These are phyloP conservation scores for Catostylus mosaicus DNA, from an alignment of 30 jellyfish, hydroid and myxozoan genomes.

Conservation along the genomic window DNA sequence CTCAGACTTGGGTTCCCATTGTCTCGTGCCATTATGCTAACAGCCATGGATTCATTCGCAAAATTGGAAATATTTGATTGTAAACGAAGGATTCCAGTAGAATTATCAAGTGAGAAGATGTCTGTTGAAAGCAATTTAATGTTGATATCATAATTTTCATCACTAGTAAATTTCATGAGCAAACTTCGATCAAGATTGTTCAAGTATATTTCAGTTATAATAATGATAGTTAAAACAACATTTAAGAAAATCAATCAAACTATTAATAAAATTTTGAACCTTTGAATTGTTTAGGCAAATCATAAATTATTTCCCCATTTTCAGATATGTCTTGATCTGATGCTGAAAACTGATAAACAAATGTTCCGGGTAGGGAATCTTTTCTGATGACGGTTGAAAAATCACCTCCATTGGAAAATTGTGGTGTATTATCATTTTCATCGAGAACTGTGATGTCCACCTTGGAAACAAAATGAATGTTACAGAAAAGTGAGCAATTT, in stretches of 20 bases:
- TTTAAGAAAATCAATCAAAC: neutral
- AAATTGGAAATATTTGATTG: slow-evolving; percentile 8
- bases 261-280: neutral
- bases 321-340: slow-evolving; percentile 34
- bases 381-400: slow-evolving; percentile 56
- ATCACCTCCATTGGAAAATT: slow-evolving; percentile 34
- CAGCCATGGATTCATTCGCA: slow-evolving; percentile 20
- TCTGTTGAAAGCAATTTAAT: slow-evolving; percentile 12
- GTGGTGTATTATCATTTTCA: slow-evolving; percentile 34
- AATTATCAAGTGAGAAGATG: slow-evolving; percentile 27
- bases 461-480: neutral
- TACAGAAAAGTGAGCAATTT: too few species aligned
- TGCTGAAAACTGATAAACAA: slow-evolving; percentile 41
- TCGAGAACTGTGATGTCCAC: slow-evolving; percentile 8
- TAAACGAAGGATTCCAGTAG: slow-evolving; percentile 53
- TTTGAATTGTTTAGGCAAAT: neutral
- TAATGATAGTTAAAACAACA: neutral
- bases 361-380: slow-evolving; percentile 37
- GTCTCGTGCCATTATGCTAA: slow-evolving; percentile 37
- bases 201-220: neutral
- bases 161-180: too few species aligned
- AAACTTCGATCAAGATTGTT: neutral
- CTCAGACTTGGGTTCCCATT: slow-evolving; percentile 17
- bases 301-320: slow-evolving; percentile 49
- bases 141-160: neutral